Conservation (phyloP, 2,888 invertebrate species). For the Plutella xylostella region DNA sequence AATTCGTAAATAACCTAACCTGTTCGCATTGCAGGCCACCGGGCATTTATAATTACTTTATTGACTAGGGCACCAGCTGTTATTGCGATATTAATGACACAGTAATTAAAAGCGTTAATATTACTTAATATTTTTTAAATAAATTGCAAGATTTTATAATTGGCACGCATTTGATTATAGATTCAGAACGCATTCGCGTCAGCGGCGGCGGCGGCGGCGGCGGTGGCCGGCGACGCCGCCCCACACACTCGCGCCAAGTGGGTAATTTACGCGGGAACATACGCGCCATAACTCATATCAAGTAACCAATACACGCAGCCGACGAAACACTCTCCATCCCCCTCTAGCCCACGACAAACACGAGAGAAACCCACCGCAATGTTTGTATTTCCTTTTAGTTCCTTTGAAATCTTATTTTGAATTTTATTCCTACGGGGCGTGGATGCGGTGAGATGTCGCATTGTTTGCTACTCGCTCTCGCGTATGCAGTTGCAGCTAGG, state of each 20-base stretch:
- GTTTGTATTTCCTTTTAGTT: constrained; percentile 65
- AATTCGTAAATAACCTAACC: no score
- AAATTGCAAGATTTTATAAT: no score
- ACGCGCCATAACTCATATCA: constrained; percentile 66
- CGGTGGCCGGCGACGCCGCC: constrained; percentile 45
- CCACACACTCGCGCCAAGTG: constrained; percentile 56
- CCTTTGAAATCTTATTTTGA: constrained; percentile 68
- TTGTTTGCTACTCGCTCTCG: constrained; percentile 63
- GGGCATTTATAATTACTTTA: no score
- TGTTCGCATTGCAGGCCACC: no score
- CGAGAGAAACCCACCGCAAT: constrained; percentile 30
- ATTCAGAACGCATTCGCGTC: constrained; percentile 2
- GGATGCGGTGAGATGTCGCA: constrained; percentile 69
- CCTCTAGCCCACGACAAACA: constrained; percentile 58
- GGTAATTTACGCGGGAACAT: constrained; percentile 64
- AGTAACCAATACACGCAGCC: constrained; percentile 38
- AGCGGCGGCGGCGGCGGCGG: constrained; percentile 15
- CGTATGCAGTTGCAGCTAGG: constrained; percentile 28
- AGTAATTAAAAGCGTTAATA: no score
- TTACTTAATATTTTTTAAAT: no score
- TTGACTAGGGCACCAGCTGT: no score
- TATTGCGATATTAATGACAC: no score
- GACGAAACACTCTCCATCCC: constrained; percentile 40
- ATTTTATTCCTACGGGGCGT: constrained; percentile 68
- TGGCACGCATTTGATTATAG: background rate